phyloP scores from a whole-genome alignment of 2,113 vertebrate genomes.

The Vulpes ferrilata region DNA sequence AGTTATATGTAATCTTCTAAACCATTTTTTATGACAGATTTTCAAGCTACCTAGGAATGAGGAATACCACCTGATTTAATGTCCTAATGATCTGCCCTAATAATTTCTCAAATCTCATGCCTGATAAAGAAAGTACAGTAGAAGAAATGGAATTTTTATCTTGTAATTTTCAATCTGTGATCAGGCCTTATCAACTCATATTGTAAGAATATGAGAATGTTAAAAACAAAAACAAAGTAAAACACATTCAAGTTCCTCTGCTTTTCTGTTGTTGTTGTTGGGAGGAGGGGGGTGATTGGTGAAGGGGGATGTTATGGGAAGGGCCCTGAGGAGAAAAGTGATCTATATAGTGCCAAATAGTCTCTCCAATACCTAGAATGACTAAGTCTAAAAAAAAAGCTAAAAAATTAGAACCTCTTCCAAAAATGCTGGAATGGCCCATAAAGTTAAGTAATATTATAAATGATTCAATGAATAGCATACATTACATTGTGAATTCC shows the following conservation, averaged over 20 bases:
- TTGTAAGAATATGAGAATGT: not conserved
- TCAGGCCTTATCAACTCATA: not conserved
- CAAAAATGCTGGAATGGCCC: not conserved
- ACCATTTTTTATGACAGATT: not conserved
- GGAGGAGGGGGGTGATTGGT: accelerated
- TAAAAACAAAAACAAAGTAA: not conserved
- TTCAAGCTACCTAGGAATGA: not conserved
- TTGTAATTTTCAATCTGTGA: not conserved
- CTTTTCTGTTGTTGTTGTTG: not conserved
- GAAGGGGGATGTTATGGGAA: not conserved
- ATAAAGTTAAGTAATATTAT: not conserved
- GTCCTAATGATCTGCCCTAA: not conserved
- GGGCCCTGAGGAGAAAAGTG: not conserved
- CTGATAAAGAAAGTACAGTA: not conserved
- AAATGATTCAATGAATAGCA: not conserved
- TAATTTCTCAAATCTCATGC: not conserved
- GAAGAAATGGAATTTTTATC: not conserved
- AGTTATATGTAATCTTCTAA: not conserved
- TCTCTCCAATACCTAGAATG: not conserved
- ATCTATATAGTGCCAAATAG: not conserved
- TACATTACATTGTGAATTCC: not conserved
- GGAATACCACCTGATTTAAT: not conserved
- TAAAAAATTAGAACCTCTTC: not conserved
- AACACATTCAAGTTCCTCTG: not conserved
- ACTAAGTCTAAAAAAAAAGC: not conserved